Base-by-base conservation (phyloP, 2,797 vertebrate species). In the Rhinophrynus dorsalis region DNA sequence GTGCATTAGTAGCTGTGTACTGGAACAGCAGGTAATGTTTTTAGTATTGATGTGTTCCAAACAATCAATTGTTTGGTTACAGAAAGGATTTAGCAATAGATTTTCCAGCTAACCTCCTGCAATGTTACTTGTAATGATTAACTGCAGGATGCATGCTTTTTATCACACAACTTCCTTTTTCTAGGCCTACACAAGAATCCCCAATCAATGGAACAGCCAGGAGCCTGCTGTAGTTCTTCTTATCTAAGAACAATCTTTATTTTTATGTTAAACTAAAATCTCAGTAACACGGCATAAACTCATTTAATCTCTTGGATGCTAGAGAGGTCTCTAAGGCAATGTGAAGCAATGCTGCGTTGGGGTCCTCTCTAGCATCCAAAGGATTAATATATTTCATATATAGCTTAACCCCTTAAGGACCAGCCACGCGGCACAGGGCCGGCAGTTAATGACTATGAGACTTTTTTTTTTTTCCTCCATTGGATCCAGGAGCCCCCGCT, bases 51-150 rank as follows among this genome's bases (percentile, higher is more conserved):
- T 65, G 48, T 32, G n/a, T n/a, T 42, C 24, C 35, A 35, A 18
- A 40, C 17, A 54, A 40, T 44, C 37, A 24, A 44, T 37, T 33
- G 42, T 56, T 33, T 56, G 38, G 51, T 55, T 20, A 38, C 50
- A 29, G 35, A 33, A 47, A 18, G 33, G 51, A 48, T 68, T 58
- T 37, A 48, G 32, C 38, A 33, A 68, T 59, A 29, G 42, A 59
- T 68, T 50, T 59, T 40, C 44, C 12, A 38, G 44, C 10, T 38
- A 24, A 23, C 44, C 37, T 68, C 66, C 66, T 38, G 29, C 55
- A 9, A 40, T 58, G 29, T 68, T 40, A 48, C 42, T 50, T 57
- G 42, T 67, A 68, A 57, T 58, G 55, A 68, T 68, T 59, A 68
- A 59, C 66, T 58, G 29, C 54, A 15, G 55, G 66, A 50, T 59